Evolutionary conservation across 2,113 vertebrate genomes (phyloP), one percentile per base, ranked within the genome.

Genomic region (Sceloporus tristichus): DNA sequence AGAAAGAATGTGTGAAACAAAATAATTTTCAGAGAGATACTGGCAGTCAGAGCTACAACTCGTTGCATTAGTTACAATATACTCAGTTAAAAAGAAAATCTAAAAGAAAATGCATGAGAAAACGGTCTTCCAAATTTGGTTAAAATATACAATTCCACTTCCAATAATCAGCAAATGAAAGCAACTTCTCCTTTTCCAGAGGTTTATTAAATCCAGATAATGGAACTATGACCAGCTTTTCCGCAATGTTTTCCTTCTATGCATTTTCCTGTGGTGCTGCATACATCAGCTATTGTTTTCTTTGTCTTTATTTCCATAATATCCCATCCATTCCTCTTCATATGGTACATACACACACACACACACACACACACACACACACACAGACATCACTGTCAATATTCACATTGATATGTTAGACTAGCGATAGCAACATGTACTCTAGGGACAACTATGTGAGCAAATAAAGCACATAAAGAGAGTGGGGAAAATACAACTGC

Each of bases 331-430:
- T 88, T 94, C 89, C 93, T 92, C 92, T 94, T 94, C 95, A 94
- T 88, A 88, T 93, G 93, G 89, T 88, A 91, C 87, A 92, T 88
- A 89, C 90, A 91, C 87, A 91, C 62, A 62, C 11, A 62, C 11
- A 62, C 11, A 62, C 11, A 62, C 11, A 92, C 87, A 89, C 90
- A 91, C 87, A 91, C 62, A 62, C 11, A 62, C 11, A 62, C 11
- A 62, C 11, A 62, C 11, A 92, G 91, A 94, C 92, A 71, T 95
- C 92, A 94, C 90, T 96, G 95, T 96, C 94, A 96, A 93, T 95
- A 95, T 94, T 94, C 95, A 95, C 89, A 90, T 92, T 94, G 95
- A 96, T 94, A 95, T 93, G 92, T 93, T 95, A 96, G 92, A 88
- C 87, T 94, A 95, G 90, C 92, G 94, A 93, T 96, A 96, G 89